Evolutionary conservation across 1,140 invertebrate genomes (phyloP).

Genomic region (Globodera ellingtonae): DNA sequence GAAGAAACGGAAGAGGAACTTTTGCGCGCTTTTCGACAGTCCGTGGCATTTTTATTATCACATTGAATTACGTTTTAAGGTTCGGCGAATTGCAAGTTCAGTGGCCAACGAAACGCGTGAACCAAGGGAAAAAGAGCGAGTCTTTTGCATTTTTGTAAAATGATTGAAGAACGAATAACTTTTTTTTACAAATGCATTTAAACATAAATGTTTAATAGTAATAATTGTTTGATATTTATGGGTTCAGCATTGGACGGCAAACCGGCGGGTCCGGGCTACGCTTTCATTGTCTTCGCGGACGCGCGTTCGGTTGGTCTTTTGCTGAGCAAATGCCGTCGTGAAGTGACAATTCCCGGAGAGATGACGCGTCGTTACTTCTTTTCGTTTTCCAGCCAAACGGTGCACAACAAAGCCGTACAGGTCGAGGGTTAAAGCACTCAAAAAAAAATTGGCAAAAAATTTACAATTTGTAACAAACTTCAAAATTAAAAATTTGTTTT

Average conservation of each 20-base stretch:
- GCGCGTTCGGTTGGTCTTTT: constrained; percentile 88
- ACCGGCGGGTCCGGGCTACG: constrained; percentile 68
- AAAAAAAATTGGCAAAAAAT: constrained; percentile 65
- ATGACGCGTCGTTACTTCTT: constrained; percentile 82
- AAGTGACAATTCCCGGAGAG: constrained; percentile 72
- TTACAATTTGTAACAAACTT: too few species aligned
- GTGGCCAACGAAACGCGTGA: constrained; percentile 11
- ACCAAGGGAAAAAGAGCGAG: not conserved
- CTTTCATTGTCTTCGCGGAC: constrained; percentile 77
- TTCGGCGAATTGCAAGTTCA: constrained; percentile 8
- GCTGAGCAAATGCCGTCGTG: constrained; percentile 94
- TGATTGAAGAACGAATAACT: not conserved
- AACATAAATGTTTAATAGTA: not conserved
- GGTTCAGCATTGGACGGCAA: constrained; percentile 3
- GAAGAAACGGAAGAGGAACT: constrained; percentile 99
- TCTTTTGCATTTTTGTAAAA: not conserved
- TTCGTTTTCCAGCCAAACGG: constrained; percentile 85
- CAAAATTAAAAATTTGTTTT: too few species aligned
- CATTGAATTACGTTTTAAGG: not conserved
- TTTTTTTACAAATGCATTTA: not conserved
- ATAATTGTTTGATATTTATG: not conserved
- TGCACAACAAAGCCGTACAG: constrained; percentile 23
- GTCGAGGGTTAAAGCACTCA: not conserved
- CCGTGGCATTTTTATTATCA: constrained; percentile 62
- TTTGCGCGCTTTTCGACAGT: constrained; percentile 89